phyloP scores from a whole-genome alignment of 2,888 invertebrate species.

The Lasioglossum oenotherae region DNA sequence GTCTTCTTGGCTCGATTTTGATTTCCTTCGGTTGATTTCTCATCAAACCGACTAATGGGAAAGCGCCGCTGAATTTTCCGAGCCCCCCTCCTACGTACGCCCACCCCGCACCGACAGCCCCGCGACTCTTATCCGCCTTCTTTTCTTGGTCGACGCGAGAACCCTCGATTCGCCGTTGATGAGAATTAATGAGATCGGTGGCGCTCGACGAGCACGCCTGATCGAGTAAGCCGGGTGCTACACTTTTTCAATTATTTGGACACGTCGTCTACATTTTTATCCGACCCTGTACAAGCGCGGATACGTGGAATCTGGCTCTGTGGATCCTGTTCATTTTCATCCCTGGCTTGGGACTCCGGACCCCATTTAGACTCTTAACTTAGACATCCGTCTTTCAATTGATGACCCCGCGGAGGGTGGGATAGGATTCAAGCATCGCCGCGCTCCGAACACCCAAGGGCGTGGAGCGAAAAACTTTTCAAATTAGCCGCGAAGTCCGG shows the following conservation, averaged over 20 bases:
- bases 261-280: not conserved
- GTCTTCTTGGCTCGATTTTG: slow-evolving; percentile 58
- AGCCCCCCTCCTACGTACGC: not conserved
- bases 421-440: slow-evolving; percentile 20
- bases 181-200: slow-evolving; percentile 49
- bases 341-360: not conserved
- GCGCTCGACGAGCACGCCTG: not conserved
- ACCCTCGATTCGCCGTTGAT: slow-evolving; percentile 30
- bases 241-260: not conserved
- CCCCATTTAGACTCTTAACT: too few relatives aligned
- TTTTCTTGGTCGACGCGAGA: slow-evolving; percentile 29
- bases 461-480: slow-evolving; percentile 32
- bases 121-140: slow-evolving; percentile 15
- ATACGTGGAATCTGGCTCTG: not conserved
- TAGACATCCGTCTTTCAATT: not conserved
- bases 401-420: not conserved
- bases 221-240: not conserved
- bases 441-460: slow-evolving; percentile 7
- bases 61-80: slow-evolving; percentile 59
- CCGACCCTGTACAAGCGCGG: not conserved
- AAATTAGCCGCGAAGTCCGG: slow-evolving; percentile 28
- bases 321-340: too few relatives aligned
- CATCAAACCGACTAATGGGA: slow-evolving; percentile 71
- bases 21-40: slow-evolving; percentile 72
- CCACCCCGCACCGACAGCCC: not conserved